Conservation (phyloP, 2,888 invertebrate species). For the Drosophila bunnanda region DNA sequence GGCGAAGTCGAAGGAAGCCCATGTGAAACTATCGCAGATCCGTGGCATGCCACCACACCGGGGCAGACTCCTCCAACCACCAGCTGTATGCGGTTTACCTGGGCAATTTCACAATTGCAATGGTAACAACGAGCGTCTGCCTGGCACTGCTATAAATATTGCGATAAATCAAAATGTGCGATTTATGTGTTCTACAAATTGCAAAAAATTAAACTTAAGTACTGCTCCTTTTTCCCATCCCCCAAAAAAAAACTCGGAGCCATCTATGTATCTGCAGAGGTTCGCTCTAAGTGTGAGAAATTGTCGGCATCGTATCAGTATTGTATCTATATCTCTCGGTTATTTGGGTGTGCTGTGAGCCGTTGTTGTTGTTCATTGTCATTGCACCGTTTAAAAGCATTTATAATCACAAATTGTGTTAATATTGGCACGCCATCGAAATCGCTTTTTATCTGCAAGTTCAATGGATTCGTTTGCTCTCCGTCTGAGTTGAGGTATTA, state of each 20-base stretch:
- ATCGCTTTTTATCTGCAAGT: conserved; percentile 65
- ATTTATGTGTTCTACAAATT: conserved; percentile 81
- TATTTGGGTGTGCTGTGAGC: conserved; percentile 34
- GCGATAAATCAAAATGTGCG: conserved; percentile 81
- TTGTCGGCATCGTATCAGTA: conserved; percentile 63
- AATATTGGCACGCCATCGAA: conserved; percentile 78
- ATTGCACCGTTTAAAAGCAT: conserved; percentile 77
- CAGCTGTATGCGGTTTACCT: conserved; percentile 26
- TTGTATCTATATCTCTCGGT: conserved; percentile 51
- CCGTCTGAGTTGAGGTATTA: conserved; percentile 1
- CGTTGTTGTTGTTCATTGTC: conserved; percentile 73
- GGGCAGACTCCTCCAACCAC: conserved; percentile 33
- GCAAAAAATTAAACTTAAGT: conserved; percentile 81
- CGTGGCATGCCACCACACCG: conserved; percentile 18
- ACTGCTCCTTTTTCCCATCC: conserved; percentile 60
- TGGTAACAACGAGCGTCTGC: conserved; percentile 73
- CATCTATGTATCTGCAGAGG: too few relatives aligned
- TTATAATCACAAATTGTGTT: conserved; percentile 80
- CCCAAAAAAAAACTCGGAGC: background rate
- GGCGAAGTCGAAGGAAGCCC: conserved; percentile 34
- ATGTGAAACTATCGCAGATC: conserved; percentile 52
- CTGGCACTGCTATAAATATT: conserved; percentile 80
- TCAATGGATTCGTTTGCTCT: conserved; percentile 58
- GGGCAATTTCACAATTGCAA: conserved; percentile 76
- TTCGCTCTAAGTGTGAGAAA: conserved; percentile 71